Base-by-base conservation (phyloP, 2,888 invertebrate genomes). In the Allygus modestus region DNA sequence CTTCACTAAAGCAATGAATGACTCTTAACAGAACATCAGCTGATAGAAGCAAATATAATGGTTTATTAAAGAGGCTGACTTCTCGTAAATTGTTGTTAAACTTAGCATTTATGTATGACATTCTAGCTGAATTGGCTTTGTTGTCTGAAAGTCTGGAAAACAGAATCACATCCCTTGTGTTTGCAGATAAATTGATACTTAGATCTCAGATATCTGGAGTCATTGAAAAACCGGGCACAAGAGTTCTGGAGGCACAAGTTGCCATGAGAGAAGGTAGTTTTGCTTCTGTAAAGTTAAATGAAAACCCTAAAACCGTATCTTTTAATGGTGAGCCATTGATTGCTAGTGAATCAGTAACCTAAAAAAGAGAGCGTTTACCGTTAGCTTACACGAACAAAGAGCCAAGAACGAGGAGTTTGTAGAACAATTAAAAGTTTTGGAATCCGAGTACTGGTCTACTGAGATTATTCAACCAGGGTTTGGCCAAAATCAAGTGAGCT, bases 61-160 rank as follows among this genome's bases (percentile, higher is more conserved):
- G 61, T 23, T 23, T 61, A 61, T 23, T 61, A 15, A 61, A 61
- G 26, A 61, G 28, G 61, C 12, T 61, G 26, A 61, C 26, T 61
- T 28, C 61, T 28, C 61, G 5, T 61, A 61, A 61, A 23, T 61
- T 61, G 1, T 61, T 61, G 26, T 23, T 23, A 23, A 61, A 61
- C 61, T 61, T 61, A 61, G 61, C 26, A 61, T 61, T 23, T 61
- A 61, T 61, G 61, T 61, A 23, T 23, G 61, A 61, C 23, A 26
- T 61, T 12, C 28, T 61, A 11, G 46, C 46, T 23, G 28, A 61
- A 61, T 61, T 61, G 61, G 20, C 61, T 61, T 61, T 23, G 20
- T 23, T 61, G 61, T 61, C 46, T 61, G 61, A 28, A 61, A 61
- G 61, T 61, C 61, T 61, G 4, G 61, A 61, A 61, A 61, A 61